These are phyloP conservation scores for Neopelma chrysocephalum DNA, from an alignment of 2,797 vertebrate genomes.

Conservation along the genomic window DNA sequence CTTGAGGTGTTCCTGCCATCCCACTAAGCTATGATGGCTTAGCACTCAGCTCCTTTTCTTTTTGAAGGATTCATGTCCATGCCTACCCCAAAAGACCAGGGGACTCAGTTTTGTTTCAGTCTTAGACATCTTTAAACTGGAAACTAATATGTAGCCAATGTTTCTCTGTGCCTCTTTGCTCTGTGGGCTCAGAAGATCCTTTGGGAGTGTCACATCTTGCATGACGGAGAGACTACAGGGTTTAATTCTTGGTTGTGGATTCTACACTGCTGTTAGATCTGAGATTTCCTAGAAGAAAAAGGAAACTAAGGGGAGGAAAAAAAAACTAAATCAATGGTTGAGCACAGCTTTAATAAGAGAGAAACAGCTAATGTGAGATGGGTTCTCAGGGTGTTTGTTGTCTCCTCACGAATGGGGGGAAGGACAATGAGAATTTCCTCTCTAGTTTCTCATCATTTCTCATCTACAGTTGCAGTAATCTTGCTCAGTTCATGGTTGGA, in stretches of 20 bases:
- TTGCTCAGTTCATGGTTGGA: neutral
- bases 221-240: neutral
- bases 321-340: neutral
- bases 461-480: neutral
- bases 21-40: neutral
- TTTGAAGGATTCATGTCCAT: neutral
- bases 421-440: neutral
- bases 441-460: neutral
- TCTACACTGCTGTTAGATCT: neutral
- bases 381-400: neutral
- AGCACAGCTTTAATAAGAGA: neutral
- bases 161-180: neutral
- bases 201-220: neutral
- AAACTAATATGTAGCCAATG: fast-evolving
- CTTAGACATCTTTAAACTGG: neutral
- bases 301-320: neutral
- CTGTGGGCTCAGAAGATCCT: neutral
- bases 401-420: neutral
- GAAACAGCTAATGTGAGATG: neutral
- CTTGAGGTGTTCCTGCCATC: fast-evolving
- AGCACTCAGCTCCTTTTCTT: neutral
- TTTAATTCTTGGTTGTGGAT: neutral
- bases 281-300: neutral
- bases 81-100: neutral
- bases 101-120: neutral